These are phyloP conservation scores for Tetropium fuscum DNA, from an alignment of 2,888 invertebrate genomes.

Conservation along the genomic window DNA sequence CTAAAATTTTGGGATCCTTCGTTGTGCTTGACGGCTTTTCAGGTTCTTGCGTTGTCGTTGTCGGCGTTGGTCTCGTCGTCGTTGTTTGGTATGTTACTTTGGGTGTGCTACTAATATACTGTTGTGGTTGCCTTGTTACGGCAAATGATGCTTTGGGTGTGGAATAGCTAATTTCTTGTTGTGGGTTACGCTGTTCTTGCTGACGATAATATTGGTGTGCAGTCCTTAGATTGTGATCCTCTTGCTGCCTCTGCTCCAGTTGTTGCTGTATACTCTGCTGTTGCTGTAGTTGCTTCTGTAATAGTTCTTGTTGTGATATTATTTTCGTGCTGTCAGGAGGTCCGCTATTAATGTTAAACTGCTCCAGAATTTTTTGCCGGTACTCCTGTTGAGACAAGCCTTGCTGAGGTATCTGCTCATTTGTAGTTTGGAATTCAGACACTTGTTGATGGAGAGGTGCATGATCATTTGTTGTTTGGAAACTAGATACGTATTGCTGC, in stretches of 20 bases:
- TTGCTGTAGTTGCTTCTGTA: slow-evolving; percentile 40
- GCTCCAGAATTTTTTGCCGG: slow-evolving; percentile 54
- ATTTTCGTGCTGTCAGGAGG: neutral
- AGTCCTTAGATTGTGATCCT: slow-evolving; percentile 56
- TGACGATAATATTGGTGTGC: slow-evolving; percentile 60
- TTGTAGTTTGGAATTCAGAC: no score
- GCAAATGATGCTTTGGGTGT: slow-evolving; percentile 34
- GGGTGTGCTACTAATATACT: slow-evolving; percentile 40
- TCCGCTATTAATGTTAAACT: slow-evolving; percentile 42
- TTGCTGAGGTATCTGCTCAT: no score
- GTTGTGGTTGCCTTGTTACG: slow-evolving; percentile 29
- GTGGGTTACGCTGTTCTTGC: slow-evolving; percentile 64
- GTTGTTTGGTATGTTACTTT: slow-evolving; percentile 57
- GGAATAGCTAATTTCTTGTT: slow-evolving; percentile 48
- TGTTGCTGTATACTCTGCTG: slow-evolving; percentile 54
- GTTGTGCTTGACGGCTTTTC: slow-evolving; percentile 64
- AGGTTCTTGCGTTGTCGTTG: slow-evolving; percentile 64
- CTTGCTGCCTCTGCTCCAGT: slow-evolving; percentile 59
- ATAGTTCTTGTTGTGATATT: slow-evolving; percentile 30
- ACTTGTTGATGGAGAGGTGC: no score
- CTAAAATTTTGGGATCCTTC: slow-evolving; percentile 69
- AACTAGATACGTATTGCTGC: slow-evolving; percentile 81
- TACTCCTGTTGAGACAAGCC: slow-evolving; percentile 50
- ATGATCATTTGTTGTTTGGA: slow-evolving; percentile 52
- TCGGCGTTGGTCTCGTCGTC: slow-evolving; percentile 68